phyloP scores from a whole-genome alignment of 2,797 vertebrate genomes.

The Protonibea diacanthus region DNA sequence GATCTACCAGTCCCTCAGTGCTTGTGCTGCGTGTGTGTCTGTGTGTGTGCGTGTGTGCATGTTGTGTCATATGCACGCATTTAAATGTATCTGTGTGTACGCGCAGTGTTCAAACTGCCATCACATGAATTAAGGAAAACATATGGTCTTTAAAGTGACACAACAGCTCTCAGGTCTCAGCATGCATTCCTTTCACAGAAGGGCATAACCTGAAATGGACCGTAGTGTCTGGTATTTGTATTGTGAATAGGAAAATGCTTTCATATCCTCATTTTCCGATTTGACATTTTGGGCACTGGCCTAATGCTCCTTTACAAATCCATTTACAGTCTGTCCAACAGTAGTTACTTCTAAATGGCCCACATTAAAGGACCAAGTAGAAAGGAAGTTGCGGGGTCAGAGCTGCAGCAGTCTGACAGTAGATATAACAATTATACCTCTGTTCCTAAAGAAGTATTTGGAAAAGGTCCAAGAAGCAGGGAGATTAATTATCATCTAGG shows the following conservation, averaged over 20 bases:
- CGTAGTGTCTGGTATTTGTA: conserved; percentile 60
- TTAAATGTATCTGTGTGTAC: conserved; percentile 22
- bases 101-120: conserved; percentile 1
- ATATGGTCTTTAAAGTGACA: conserved; percentile 69
- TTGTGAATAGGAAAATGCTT: conserved; percentile 41
- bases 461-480: conserved; percentile 65
- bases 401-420: conserved; percentile 49
- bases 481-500: conserved; percentile 74
- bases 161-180: conserved; percentile 37
- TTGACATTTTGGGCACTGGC: conserved; percentile 26
- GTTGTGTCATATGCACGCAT: neutral
- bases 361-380: conserved; percentile 45
- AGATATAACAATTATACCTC: conserved; percentile 66
- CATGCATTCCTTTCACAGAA: conserved; percentile 60
- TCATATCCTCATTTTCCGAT: conserved; percentile 52
- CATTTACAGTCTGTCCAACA: conserved; percentile 32
- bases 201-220: conserved; percentile 45
- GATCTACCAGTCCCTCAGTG: conserved; percentile 77
- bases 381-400: conserved; percentile 51
- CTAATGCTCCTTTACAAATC: conserved; percentile 32
- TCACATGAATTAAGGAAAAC: conserved; percentile 60
- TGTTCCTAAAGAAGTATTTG: conserved; percentile 66
- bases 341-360: conserved; percentile 26
- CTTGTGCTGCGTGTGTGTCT: conserved; percentile 14
- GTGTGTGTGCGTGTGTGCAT: conserved; percentile 5